Evolutionary conservation across 1,140 invertebrate species (phyloP), one percentile per base, ranked within the genome.

Genomic region (Tetramorium alpestre): DNA sequence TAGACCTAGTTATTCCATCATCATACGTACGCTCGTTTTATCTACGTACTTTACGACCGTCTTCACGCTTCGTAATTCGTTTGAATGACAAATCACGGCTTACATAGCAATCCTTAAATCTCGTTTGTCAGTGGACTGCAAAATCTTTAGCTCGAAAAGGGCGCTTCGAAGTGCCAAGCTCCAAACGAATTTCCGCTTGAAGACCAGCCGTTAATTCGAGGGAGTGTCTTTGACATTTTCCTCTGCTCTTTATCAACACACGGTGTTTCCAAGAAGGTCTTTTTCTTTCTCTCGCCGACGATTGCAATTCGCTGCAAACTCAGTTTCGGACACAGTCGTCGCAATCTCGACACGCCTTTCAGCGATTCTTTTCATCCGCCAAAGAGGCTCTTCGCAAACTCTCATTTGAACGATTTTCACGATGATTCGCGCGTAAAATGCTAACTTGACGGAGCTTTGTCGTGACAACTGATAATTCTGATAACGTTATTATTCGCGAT

Each of bases 141-240:
- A 82, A 60, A 84, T 60, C 69, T 49, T 75, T 47, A 73, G 69
- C 41, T 73, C 41, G 41, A 38, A 73, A 49, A 75, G 33, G 4
- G n/a, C 18, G 38, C 51, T 60, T 38, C 41, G 25, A 60, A n/a
- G 33, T 70, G 69, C 38, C 51, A 60, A 22, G 80, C 78, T 56
- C 18, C 67, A 54, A 88, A 88, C 75, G 87, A 88, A 60, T 88
- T 88, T 88, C 44, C 51, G 67, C 81, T 38, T 86, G 87, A 62
- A 88, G 78, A 67, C 81, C 49, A 69, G 10, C 81, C 65, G 81
- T 89, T 89, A 88, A 89, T 88, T 88, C 82, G 73, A 85, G 73
- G 56, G 84, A 41, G 47, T 73, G 78, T 62, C 88, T 89, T 89
- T 89, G 88, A 89, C 87, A 88, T 89, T 75, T 72, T 62, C 72